Conservation (phyloP, 2,113 vertebrate species). For the Engraulis encrasicolus region DNA sequence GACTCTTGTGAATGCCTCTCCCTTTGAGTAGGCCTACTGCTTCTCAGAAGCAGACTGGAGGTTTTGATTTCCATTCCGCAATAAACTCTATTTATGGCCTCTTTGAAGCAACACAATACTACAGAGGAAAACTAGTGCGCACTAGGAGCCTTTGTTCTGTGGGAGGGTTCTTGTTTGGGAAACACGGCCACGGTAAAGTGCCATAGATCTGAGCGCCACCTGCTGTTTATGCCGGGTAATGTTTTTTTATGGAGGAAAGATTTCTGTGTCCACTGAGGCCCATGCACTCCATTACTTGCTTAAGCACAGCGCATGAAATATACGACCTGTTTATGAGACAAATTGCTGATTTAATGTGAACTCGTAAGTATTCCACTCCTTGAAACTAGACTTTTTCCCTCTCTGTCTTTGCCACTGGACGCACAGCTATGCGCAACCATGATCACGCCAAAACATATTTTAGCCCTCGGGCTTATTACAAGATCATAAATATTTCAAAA, state of each 20-base stretch:
- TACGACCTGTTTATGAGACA: slow-evolving; percentile 8
- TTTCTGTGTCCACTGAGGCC: background rate
- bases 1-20: background rate
- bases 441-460: slow-evolving; percentile 43
- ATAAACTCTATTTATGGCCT: background rate
- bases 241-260: background rate
- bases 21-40: background rate
- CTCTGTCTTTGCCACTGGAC: slow-evolving; percentile 24
- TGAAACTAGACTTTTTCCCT: slow-evolving; percentile 32
- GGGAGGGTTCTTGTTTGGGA: background rate
- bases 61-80: background rate
- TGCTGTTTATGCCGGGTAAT: background rate
- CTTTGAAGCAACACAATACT: background rate
- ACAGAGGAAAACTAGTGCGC: background rate
- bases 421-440: slow-evolving; percentile 28
- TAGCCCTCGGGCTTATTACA: slow-evolving; percentile 48
- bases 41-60: background rate
- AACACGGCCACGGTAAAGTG: background rate
- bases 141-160: background rate
- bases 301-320: background rate
- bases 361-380: slow-evolving; percentile 7
- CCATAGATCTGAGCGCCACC: background rate
- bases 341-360: slow-evolving; percentile 14
- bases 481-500: slow-evolving; percentile 56
- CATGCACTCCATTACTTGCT: slow-evolving; percentile 3